Evolutionary conservation across 1,140 invertebrate species (phyloP), one percentile per base, ranked within the genome.

Genomic region (Formica selysi): DNA sequence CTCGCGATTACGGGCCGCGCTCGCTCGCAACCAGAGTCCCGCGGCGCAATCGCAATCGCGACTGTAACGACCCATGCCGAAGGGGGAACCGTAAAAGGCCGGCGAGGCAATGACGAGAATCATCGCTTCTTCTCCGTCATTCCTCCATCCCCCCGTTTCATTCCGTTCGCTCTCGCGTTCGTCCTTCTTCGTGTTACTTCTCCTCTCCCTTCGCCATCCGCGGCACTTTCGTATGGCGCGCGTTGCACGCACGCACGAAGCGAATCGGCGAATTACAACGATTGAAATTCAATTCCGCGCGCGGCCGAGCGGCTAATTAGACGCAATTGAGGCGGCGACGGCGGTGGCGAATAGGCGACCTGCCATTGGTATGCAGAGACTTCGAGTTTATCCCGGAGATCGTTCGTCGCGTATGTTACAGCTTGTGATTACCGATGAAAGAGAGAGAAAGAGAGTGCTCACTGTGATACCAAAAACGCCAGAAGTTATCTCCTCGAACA

Each of bases 271-370:
- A 94, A 94, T 94, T 93, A 92, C 91, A 88, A 91, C 93, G 91
- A 94, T 94, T 94, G 93, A 94, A 94, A 94, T 94, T 94, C 93
- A 94, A 94, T 94, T 94, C 93, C 91, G 89, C 88, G 86, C 90
- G 90, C 86, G 91, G 91, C 83, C 91, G 87, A 90, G 87, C 92
- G 86, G 87, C 93, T 94, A 94, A 94, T 94, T 94, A 94, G 92
- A 92, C 93, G 92, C 91, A 88, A 89, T 89, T 76, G 90, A 81
- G 62, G 67, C 61, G 76, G 22, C 86, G 44, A 73, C 81, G 87
- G 62, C 86, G 70, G 70, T 70, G 38, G n/a, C 29, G 71, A 59
- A 83, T 79, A 86, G 85, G 64, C 73, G 61, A 44, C 61, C 57
- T 54, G 32, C 26, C 67, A 38, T 38, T 61, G 59, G 16, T 80